Conservation (phyloP, 2,888 invertebrate species). For the Drosophila ustulata region DNA sequence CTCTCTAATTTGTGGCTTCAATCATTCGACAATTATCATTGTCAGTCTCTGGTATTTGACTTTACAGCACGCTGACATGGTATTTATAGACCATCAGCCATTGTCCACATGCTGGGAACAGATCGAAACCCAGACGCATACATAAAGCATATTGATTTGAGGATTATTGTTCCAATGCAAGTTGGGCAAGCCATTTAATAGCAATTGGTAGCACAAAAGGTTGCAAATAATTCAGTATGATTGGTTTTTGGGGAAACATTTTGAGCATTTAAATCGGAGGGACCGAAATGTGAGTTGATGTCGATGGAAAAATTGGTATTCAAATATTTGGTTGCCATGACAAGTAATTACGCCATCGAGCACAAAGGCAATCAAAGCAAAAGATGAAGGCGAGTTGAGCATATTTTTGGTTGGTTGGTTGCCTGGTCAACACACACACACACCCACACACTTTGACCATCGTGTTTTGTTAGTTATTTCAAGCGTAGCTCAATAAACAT, state of each 20-base stretch:
- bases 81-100: constrained; percentile 12
- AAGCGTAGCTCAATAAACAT: constrained; percentile 67
- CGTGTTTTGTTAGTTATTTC: constrained; percentile 53
- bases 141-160: background rate
- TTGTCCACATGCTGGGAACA: background rate
- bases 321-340: constrained; percentile 73
- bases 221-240: background rate
- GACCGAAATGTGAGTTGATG: constrained; percentile 33
- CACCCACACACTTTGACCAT: constrained; percentile 16
- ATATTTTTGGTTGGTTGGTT: constrained; percentile 10
- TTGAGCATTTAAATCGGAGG: background rate
- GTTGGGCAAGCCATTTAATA: background rate
- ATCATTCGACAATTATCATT: background rate
- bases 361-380: constrained; percentile 21
- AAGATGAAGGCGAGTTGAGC: background rate
- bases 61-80: constrained; percentile 34
- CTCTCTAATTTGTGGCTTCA: background rate
- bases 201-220: background rate
- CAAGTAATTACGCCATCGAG: constrained; percentile 64
- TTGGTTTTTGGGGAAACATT: too few relatives aligned
- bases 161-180: background rate
- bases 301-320: constrained; percentile 41
- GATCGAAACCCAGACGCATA: background rate
- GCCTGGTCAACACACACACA: constrained; percentile 24
- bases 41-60: background rate